Conservation (phyloP, 1,140 invertebrate species). For the Platyscapa corneri region DNA sequence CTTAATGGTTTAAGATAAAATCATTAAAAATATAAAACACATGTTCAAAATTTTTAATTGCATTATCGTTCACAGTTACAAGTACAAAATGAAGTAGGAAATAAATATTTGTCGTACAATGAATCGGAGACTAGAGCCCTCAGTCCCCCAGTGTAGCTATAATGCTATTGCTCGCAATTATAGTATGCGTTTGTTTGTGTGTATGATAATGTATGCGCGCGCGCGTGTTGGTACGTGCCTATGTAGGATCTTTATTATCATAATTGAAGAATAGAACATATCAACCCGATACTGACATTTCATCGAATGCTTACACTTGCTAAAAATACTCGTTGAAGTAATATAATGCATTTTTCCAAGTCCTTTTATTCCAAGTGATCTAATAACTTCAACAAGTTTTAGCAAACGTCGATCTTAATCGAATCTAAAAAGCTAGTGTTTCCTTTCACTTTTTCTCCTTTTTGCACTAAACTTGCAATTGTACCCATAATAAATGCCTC, state of each 20-base stretch:
- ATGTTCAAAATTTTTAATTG: slow-evolving; percentile 64
- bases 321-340: slow-evolving; percentile 23
- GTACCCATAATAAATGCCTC: slow-evolving; percentile 41
- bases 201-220: slow-evolving; percentile 58
- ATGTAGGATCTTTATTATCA: slow-evolving; percentile 52
- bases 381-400: slow-evolving; percentile 56
- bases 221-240: slow-evolving; percentile 50
- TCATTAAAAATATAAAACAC: slow-evolving; percentile 67
- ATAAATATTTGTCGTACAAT: slow-evolving; percentile 69
- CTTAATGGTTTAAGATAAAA: slow-evolving; percentile 63
- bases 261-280: slow-evolving; percentile 52
- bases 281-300: slow-evolving; percentile 26
- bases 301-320: slow-evolving; percentile 5
- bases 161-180: slow-evolving; percentile 61
- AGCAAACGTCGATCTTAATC: slow-evolving; percentile 65
- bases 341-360: slow-evolving; percentile 28
- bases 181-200: slow-evolving; percentile 56
- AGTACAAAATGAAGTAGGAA: slow-evolving; percentile 71
- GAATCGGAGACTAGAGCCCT: slow-evolving; percentile 66
- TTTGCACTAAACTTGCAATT: slow-evolving; percentile 23
- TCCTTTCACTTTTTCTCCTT: slow-evolving; percentile 5
- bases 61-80: slow-evolving; percentile 68
- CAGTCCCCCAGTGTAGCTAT: slow-evolving; percentile 63
- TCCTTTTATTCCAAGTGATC: slow-evolving; percentile 45
- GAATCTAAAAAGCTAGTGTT: slow-evolving; percentile 55